Evolutionary conservation across 2,113 vertebrate species (phyloP).

Genomic region (Arothron firmamentum): DNA sequence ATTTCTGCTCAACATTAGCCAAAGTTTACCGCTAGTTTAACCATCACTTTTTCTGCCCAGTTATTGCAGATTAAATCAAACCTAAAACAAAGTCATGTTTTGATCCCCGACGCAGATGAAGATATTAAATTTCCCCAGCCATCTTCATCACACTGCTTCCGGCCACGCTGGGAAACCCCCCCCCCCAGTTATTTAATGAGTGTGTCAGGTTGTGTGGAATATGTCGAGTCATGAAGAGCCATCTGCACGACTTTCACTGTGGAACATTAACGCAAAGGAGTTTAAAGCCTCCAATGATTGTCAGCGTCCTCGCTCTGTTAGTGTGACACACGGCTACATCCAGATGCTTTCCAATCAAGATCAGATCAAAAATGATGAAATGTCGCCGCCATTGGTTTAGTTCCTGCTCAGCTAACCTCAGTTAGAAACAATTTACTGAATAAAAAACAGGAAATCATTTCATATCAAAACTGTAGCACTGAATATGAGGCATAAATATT

Average conservation of each 20-base stretch:
- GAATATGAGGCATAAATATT: neutral
- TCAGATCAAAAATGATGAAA: neutral
- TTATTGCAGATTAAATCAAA: too few relatives aligned
- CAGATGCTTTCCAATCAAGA: neutral
- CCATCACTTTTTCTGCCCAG: too few relatives aligned
- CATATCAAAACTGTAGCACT: too few relatives aligned
- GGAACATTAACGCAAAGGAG: slow-evolving; percentile 7
- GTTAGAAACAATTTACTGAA: neutral
- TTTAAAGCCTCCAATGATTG: slow-evolving; percentile 11
- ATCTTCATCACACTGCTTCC: too few relatives aligned
- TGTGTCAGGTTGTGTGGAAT: neutral
- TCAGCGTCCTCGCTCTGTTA: neutral
- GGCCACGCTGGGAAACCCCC: too few relatives aligned
- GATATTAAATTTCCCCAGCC: too few relatives aligned
- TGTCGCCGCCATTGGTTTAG: neutral
- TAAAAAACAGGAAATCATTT: neutral
- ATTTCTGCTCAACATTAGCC: too few relatives aligned
- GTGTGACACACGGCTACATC: neutral
- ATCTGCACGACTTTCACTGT: neutral
- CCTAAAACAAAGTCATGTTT: too few relatives aligned
- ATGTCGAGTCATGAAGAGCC: slow-evolving; percentile 2
- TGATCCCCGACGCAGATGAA: too few relatives aligned
- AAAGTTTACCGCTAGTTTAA: too few relatives aligned
- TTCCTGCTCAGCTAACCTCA: neutral
- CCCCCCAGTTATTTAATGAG: too few relatives aligned